A percentile compares a stretch with the other conserved stretches of the same genome.
Evolutionary conservation across 2,888 invertebrate species (phyloP).

Genomic region (Xestoiulus laeticollis): DNA sequence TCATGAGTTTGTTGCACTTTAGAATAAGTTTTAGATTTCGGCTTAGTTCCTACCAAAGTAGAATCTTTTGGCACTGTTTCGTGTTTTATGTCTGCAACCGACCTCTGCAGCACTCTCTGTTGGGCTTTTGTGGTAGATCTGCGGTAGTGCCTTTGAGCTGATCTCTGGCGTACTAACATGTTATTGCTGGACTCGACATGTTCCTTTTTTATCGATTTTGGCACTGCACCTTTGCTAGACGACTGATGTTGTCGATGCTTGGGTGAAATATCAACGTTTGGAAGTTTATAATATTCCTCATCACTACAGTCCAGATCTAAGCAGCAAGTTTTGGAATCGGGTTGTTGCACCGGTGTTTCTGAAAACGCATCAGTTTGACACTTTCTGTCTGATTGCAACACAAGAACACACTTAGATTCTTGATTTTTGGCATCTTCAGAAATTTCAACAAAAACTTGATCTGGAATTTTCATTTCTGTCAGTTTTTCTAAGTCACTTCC

Average conservation of each 20-base stretch:
- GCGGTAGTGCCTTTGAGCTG: not conserved
- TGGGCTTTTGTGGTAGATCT: not conserved
- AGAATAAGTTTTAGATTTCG: not conserved
- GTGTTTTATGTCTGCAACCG: not conserved
- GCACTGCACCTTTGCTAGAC: not conserved
- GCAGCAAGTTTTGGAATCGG: not conserved
- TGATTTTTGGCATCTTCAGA: not conserved
- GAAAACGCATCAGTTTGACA: not conserved
- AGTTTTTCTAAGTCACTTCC: not conserved
- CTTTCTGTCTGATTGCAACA: not conserved
- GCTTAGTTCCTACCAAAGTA: not conserved
- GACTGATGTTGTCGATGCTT: not conserved
- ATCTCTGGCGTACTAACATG: not conserved
- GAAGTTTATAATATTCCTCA: conserved; percentile 49
- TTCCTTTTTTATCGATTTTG: not conserved
- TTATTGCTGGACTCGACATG: not conserved
- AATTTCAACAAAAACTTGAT: not conserved
- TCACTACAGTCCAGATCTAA: not conserved
- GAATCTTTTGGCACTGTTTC: not conserved
- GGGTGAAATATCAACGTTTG: not conserved
- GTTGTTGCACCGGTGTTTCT: not conserved
- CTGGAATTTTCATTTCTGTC: not conserved
- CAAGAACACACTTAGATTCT: not conserved
- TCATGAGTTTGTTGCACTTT: not conserved
- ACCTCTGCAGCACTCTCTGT: not conserved